A percentile compares a stretch with the other conserved stretches of the same genome.
Evolutionary conservation across 2,888 invertebrate species (phyloP).

Genomic region (Norana najaformis): DNA sequence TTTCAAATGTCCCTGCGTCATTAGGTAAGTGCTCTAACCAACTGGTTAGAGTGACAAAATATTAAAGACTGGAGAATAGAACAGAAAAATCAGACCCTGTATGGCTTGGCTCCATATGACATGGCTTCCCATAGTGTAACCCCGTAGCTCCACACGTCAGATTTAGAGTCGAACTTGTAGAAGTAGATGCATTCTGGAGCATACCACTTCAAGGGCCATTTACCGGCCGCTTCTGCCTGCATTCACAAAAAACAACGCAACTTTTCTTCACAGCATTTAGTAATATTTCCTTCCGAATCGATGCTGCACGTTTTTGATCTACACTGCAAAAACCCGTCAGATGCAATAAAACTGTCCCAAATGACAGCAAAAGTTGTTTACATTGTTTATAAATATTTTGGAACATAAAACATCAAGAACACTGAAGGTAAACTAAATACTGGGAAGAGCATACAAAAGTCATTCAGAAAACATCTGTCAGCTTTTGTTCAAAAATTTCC

Average conservation of each 20-base stretch:
- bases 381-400: too few species aligned
- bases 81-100: conserved; percentile 46
- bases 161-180: conserved; percentile 64
- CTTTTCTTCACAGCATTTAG: background rate
- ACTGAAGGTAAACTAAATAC: background rate
- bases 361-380: too few species aligned
- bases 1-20: too few species aligned
- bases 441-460: background rate
- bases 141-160: conserved; percentile 65
- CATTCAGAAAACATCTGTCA: background rate
- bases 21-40: too few species aligned
- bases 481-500: background rate
- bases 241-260: background rate
- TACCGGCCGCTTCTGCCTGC: conserved; percentile 62
- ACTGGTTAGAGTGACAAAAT: too few species aligned
- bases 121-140: conserved; percentile 65
- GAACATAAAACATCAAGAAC: background rate
- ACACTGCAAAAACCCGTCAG: too few species aligned
- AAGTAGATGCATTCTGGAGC: conserved; percentile 65
- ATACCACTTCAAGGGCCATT: conserved; percentile 66
- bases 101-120: conserved; percentile 63
- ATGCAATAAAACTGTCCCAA: too few species aligned
- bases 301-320: background rate
- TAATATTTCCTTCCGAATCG: background rate
- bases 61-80: too few species aligned